Evolutionary conservation across 2,888 invertebrate genomes (phyloP).

Genomic region (Caprella mutica): DNA sequence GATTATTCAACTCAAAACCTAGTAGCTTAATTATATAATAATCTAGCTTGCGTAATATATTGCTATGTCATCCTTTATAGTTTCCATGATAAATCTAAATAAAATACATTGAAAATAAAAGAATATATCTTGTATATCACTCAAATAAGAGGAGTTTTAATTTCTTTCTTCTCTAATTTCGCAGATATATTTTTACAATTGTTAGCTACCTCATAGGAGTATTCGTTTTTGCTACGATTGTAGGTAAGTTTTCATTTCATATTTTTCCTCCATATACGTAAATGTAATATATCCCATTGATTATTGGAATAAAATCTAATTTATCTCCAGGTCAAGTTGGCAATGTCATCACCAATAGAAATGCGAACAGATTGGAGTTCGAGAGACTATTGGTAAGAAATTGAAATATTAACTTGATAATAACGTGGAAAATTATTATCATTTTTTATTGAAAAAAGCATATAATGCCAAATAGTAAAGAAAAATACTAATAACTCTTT

Average conservation of each 20-base stretch:
- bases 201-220: slow-evolving; percentile 94
- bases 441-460: neutral
- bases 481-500: too few species aligned
- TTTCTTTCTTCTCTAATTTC: too few species aligned
- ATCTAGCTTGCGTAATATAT: too few species aligned
- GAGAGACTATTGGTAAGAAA: slow-evolving; percentile 62
- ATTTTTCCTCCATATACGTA: neutral
- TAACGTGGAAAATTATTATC: neutral
- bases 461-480: neutral
- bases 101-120: too few species aligned
- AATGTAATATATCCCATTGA: neutral
- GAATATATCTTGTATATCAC: too few species aligned
- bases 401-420: neutral
- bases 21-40: too few species aligned
- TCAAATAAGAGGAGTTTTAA: too few species aligned
- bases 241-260: slow-evolving; percentile 51
- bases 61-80: too few species aligned
- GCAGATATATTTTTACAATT: slow-evolving; percentile 90
- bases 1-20: too few species aligned
- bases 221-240: slow-evolving; percentile 94
- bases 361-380: slow-evolving; percentile 88
- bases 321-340: slow-evolving; percentile 70
- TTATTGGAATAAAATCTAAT: slow-evolving; percentile 22
- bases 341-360: slow-evolving; percentile 92
- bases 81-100: too few species aligned